phyloP scores from a whole-genome alignment of 2,113 vertebrate genomes.

The Anarhynchus alexandrinus region DNA sequence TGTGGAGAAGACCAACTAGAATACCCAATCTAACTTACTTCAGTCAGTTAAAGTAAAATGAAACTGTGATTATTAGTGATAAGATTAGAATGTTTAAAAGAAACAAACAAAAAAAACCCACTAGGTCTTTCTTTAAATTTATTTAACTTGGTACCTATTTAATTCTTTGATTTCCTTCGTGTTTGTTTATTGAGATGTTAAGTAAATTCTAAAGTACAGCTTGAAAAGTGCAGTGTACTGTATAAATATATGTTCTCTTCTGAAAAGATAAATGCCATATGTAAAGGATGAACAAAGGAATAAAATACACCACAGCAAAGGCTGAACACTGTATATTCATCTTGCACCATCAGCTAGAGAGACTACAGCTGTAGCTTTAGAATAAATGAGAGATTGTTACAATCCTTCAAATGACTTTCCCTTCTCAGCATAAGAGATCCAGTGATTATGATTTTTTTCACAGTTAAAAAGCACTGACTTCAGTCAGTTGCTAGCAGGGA shows the following conservation, averaged over 20 bases:
- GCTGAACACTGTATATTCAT: not conserved
- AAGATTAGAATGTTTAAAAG: not conserved
- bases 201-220: not conserved
- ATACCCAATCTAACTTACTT: not conserved
- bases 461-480: rapidly evolving
- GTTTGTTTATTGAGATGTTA: not conserved
- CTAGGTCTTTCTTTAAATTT: not conserved
- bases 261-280: not conserved
- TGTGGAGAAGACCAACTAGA: not conserved
- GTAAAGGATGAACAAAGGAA: not conserved
- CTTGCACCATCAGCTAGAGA: not conserved
- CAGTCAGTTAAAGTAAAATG: not conserved
- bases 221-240: not conserved
- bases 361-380: not conserved
- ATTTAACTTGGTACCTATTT: not conserved
- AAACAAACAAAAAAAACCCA: not conserved
- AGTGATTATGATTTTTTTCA: not conserved
- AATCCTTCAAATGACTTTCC: not conserved
- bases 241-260: not conserved
- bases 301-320: not conserved
- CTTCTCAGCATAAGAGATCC: not conserved
- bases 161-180: not conserved
- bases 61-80: not conserved
- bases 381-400: not conserved
- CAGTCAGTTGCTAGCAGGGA: not conserved